Evolutionary conservation across 1,140 invertebrate species (phyloP), one percentile per base, ranked within the genome.

Genomic region (Cardiocondyla obscurior): DNA sequence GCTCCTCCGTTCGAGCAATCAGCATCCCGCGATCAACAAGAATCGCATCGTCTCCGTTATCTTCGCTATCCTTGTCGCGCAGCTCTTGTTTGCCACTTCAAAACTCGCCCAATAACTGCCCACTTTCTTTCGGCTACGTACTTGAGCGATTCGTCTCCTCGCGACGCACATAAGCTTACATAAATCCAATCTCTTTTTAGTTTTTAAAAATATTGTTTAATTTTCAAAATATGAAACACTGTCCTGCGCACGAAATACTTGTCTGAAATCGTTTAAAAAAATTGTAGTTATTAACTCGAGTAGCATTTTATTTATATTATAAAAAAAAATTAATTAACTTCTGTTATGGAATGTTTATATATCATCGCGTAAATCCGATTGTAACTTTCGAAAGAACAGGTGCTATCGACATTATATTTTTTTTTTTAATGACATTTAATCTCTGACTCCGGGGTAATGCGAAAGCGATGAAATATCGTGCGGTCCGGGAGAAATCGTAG

Each of bases 1-100:
- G 89, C 90, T 89, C 76, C 88, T 85, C 88, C 90, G 88, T 90
- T 88, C 89, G 77, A 89, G 85, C 90, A 91, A 92, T 91, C 90
- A 91, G 90, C 90, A 87, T 85, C 82, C 89, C 88, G 85, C 85
- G 85, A 76, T 76, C 76, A 85, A 81, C 85, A 85, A 89, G 88
- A 91, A 89, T 90, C 89, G 85, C 46, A 77, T 72, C 51, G 81
- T 55, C 60, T 55, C 67, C 49, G 64, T 84, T 82, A 82, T 82
- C 79, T 88, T 85, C 81, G 36, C 44, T 65, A 36, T 49, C 76
- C 85, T 85, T 65, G 51, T 83, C 82, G 69, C 58, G 3, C 72
- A 72, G 65, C 65, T 83, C 81, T 87, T 88, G 85, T 84, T 82
- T 81, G 64, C 49, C 60, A 79, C 62, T 79, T 79, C 62, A 46